Percentiles rank a stretch among this genome's conserved stretches.
Evolutionary conservation across 2,113 vertebrate species (phyloP).

Genomic region (Brachypteracias leptosomus): DNA sequence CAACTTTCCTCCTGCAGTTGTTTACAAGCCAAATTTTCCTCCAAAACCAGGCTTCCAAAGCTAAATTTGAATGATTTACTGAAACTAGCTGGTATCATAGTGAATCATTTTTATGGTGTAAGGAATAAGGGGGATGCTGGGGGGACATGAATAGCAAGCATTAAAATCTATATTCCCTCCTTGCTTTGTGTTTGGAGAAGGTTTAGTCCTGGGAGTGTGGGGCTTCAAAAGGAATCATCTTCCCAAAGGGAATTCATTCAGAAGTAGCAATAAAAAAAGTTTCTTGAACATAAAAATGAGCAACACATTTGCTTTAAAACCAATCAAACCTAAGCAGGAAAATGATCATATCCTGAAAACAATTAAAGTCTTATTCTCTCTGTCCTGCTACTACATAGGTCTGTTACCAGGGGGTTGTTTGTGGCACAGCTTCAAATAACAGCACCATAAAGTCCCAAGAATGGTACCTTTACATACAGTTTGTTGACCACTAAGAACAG

Average conservation of each 20-base stretch:
- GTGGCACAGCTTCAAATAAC: neutral
- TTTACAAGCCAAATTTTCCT: neutral
- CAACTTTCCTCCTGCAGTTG: neutral
- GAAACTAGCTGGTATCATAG: neutral
- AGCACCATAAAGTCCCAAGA: neutral
- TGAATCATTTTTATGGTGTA: neutral
- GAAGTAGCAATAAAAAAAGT: neutral
- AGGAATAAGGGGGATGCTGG: neutral
- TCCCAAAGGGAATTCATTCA: neutral
- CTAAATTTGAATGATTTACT: neutral
- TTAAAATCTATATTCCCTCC: neutral
- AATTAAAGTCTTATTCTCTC: neutral
- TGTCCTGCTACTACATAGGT: neutral
- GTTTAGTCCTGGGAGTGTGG: neutral
- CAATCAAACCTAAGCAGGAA: neutral
- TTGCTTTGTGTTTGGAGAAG: neutral
- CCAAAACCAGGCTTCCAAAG: neutral
- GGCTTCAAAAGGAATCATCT: neutral
- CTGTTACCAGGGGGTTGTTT: neutral
- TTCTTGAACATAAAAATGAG: neutral
- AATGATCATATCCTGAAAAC: neutral
- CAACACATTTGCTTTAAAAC: neutral
- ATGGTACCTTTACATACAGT: rapidly evolving
- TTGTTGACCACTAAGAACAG: neutral
- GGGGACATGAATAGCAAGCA: neutral